A percentile compares a stretch with the other conserved stretches of the same genome.
Conservation (phyloP, 2,797 vertebrate genomes). For the Phoeniculus purpureus region DNA sequence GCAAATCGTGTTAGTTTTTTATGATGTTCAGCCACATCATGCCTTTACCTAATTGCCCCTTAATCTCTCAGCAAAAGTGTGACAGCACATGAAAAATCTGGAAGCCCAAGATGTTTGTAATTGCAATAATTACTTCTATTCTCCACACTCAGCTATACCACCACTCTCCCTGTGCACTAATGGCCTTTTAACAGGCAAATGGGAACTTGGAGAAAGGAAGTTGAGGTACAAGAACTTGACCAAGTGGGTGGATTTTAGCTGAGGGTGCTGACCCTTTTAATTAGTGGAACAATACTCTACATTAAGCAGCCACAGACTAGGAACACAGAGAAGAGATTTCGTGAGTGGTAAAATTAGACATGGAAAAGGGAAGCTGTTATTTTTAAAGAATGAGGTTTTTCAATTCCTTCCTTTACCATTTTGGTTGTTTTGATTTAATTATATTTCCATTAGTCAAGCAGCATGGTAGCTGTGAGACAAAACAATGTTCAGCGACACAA, state of each 20-base stretch:
- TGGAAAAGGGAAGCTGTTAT: not conserved
- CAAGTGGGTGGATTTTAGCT: not conserved
- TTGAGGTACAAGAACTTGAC: not conserved
- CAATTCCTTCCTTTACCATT: not conserved
- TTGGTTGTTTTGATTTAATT: not conserved
- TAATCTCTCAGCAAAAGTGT: not conserved
- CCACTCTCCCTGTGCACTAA: not conserved
- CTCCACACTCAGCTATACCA: not conserved
- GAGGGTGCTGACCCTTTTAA: not conserved
- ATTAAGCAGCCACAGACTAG: not conserved
- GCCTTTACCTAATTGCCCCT: not conserved
- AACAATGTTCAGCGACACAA: not conserved
- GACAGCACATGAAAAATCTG: not conserved
- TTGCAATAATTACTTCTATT: conserved; percentile 7
- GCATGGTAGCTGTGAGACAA: not conserved
- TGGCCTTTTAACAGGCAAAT: not conserved
- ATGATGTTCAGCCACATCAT: not conserved
- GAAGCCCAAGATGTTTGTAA: not conserved
- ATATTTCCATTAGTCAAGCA: not conserved
- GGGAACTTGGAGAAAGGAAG: not conserved
- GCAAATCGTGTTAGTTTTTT: not conserved
- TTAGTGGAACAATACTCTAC: not conserved
- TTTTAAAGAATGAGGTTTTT: not conserved
- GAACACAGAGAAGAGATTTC: not conserved
- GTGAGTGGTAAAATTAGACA: not conserved